phyloP scores from a whole-genome alignment of 2,113 vertebrate genomes.

The Pardalotus punctatus region DNA sequence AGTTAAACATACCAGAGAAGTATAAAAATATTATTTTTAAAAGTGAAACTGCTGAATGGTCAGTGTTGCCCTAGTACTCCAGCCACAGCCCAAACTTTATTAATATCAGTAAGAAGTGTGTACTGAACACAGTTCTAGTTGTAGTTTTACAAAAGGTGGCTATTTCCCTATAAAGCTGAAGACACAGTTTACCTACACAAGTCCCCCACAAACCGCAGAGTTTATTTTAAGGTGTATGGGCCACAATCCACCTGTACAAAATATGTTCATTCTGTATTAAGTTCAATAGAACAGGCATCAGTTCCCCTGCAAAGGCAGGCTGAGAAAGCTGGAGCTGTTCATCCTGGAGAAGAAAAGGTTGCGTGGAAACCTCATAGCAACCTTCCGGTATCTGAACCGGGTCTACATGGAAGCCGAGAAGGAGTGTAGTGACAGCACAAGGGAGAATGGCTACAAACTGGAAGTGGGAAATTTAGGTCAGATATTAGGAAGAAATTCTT shows the following conservation, averaged over 20 bases:
- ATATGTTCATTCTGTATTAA: accelerated
- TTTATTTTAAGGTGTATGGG: not conserved
- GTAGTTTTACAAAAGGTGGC: not conserved
- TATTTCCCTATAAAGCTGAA: not conserved
- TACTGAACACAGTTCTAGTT: not conserved
- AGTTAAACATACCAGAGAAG: not conserved
- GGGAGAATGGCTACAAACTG: not conserved
- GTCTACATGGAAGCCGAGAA: not conserved
- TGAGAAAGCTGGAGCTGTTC: not conserved
- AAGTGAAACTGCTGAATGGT: not conserved
- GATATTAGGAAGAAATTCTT: not conserved
- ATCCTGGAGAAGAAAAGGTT: not conserved
- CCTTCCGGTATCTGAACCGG: not conserved
- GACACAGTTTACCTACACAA: not conserved
- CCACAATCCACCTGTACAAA: no score
- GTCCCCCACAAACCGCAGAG: accelerated
- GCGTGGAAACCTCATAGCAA: not conserved
- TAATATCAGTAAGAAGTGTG: not conserved
- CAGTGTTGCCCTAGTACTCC: not conserved
- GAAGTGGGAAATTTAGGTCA: not conserved
- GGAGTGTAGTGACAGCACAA: not conserved
- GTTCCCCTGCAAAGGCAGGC: not conserved
- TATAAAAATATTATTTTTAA: not conserved
- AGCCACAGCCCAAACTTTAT: not conserved
- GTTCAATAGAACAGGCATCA: no score